phyloP scores from a whole-genome alignment of 2,888 invertebrate genomes.

The Drosophila monieri region DNA sequence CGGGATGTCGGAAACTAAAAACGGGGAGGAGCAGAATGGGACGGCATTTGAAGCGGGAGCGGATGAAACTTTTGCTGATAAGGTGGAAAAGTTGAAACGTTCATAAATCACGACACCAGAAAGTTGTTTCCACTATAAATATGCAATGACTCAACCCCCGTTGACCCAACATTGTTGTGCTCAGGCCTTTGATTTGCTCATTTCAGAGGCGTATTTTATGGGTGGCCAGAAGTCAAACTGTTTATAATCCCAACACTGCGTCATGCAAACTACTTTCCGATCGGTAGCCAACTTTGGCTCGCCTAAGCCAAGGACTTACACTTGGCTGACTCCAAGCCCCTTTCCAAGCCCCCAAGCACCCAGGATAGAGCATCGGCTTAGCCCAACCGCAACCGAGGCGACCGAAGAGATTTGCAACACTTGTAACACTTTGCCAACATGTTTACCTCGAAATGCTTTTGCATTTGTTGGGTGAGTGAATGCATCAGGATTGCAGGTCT shows the following conservation, averaged over 20 bases:
- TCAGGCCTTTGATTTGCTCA: conserved; percentile 51
- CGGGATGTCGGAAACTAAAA: conserved; percentile 13
- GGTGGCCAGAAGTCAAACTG: conserved; percentile 39
- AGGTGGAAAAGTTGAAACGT: conserved; percentile 75
- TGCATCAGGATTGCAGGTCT: conserved; percentile 11
- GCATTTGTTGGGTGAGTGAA: conserved; percentile 49
- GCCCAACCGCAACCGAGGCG: conserved; percentile 38
- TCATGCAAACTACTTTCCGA: conserved; percentile 54
- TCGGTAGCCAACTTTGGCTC: conserved; percentile 51
- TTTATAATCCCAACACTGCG: conserved; percentile 57
- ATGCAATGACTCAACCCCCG: conserved; percentile 47
- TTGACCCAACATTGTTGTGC: conserved; percentile 50
- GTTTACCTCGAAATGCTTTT: conserved; percentile 59
- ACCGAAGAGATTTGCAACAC: conserved; percentile 60
- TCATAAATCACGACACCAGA: conserved; percentile 78
- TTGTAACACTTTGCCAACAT: conserved; percentile 60
- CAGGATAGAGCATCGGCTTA: conserved; percentile 20
- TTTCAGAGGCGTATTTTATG: conserved; percentile 23
- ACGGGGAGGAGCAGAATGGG: conserved; percentile 10
- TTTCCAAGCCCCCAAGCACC: conserved; percentile 4
- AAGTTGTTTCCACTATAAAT: conserved; percentile 73
- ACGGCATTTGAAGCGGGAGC: conserved; percentile 1
- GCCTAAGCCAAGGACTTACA: conserved; percentile 66
- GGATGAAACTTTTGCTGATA: conserved; percentile 74
- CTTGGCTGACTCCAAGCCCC: conserved; percentile 61